Percentiles rank a stretch among this genome's conserved stretches.
Evolutionary conservation across 2,888 invertebrate species (phyloP).

Genomic region (Lapara coniferarum): DNA sequence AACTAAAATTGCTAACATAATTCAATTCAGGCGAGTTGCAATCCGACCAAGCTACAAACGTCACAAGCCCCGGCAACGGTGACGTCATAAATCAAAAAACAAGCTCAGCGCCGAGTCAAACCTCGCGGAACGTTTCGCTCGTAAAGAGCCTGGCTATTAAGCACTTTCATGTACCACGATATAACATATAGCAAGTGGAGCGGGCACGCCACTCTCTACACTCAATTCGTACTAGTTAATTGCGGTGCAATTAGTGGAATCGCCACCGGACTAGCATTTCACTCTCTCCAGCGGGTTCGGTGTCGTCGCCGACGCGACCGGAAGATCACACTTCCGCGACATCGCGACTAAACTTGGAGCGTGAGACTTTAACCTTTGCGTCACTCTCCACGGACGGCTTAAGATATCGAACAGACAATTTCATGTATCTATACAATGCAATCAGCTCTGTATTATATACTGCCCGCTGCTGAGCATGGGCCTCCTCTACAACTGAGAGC

Average conservation of each 20-base stretch:
- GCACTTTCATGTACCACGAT: conserved; percentile 75
- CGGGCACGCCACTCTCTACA: conserved; percentile 79
- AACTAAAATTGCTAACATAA: not conserved
- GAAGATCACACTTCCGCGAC: conserved; percentile 46
- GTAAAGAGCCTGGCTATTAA: conserved; percentile 62
- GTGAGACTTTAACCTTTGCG: not conserved
- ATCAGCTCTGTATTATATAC: no score
- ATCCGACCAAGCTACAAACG: not conserved
- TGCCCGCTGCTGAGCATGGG: no score
- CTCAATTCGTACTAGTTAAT: conserved; percentile 77
- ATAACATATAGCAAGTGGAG: conserved; percentile 82
- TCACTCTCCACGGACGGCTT: not conserved
- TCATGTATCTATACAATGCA: not conserved
- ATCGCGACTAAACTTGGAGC: not conserved
- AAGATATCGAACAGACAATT: not conserved
- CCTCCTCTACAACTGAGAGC: no score
- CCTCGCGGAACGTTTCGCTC: conserved; percentile 51
- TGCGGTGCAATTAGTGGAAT: conserved; percentile 71
- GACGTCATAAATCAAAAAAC: conserved; percentile 15
- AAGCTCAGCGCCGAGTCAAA: not conserved
- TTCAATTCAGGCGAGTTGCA: not conserved
- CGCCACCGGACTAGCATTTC: conserved; percentile 60
- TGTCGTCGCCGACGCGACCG: conserved; percentile 35
- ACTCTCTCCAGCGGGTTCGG: conserved; percentile 60
- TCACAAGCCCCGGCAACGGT: conserved; percentile 1